Conservation (phyloP, 2,888 invertebrate species). For the Apodemia zela region DNA sequence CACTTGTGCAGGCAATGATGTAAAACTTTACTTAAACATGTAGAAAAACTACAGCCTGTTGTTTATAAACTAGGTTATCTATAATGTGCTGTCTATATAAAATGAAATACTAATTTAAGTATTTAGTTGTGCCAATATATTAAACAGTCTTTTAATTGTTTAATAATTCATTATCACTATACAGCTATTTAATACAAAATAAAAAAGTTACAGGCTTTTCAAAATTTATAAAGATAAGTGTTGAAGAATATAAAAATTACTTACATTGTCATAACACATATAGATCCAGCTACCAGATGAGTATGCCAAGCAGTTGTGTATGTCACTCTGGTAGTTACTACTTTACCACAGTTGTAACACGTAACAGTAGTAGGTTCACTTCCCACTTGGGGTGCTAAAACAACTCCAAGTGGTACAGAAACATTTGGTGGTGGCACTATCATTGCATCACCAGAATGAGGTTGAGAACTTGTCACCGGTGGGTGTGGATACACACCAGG, state of each 20-base stretch:
- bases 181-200: no score
- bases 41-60: no score
- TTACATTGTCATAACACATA: conserved; percentile 72
- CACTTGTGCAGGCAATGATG: no score
- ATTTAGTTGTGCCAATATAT: no score
- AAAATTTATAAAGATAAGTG: no score
- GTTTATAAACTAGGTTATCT: no score
- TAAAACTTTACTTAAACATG: no score
- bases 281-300: conserved; percentile 68
- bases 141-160: no score
- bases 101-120: no score
- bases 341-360: conserved; percentile 69
- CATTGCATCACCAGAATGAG: conserved; percentile 43
- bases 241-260: conserved; percentile 34
- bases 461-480: conserved; percentile 49
- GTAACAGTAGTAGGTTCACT: conserved; percentile 68
- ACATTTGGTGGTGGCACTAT: conserved; percentile 47
- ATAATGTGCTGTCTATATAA: no score
- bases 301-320: conserved; percentile 75
- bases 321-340: conserved; percentile 69
- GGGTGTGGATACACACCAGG: conserved; percentile 69
- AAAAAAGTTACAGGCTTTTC: no score
- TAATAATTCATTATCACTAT: no score
- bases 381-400: conserved; percentile 63
- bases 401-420: conserved; percentile 52